These are phyloP conservation scores for Enteromius viviparus DNA, from an alignment of 2,797 vertebrate genomes.

Conservation along the genomic window DNA sequence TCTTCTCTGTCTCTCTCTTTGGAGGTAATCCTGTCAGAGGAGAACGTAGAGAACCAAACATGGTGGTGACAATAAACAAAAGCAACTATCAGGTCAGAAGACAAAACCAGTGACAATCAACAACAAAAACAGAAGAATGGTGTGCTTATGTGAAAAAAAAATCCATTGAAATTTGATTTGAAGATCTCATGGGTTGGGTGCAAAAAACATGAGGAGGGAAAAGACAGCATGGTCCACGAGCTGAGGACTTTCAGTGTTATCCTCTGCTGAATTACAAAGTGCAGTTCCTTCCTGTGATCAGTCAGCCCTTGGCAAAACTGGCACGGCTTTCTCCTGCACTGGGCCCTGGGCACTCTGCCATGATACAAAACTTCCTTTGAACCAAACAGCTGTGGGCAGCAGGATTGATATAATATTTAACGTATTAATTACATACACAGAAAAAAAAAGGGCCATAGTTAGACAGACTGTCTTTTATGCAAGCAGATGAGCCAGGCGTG, in stretches of 20 bases:
- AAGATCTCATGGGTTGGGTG: slow-evolving; percentile 65
- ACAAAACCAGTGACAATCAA: slow-evolving; percentile 63
- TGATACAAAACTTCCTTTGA: slow-evolving; percentile 79
- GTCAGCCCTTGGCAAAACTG: slow-evolving; percentile 78
- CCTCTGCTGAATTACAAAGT: slow-evolving; percentile 78
- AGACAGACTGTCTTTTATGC: slow-evolving; percentile 66
- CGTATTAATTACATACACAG: slow-evolving; percentile 78
- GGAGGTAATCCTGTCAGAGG: slow-evolving; percentile 22
- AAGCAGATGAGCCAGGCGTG: slow-evolving; percentile 62
- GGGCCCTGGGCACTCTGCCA: slow-evolving; percentile 68
- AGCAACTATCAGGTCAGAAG: slow-evolving; percentile 60
- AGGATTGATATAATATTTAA: slow-evolving; percentile 78
- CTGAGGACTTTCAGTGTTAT: slow-evolving; percentile 71
- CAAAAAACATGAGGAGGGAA: slow-evolving; percentile 32
- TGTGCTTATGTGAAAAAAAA: slow-evolving; percentile 60
- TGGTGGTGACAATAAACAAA: slow-evolving; percentile 57
- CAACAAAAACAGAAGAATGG: slow-evolving; percentile 56
- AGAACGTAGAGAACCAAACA: slow-evolving; percentile 45
- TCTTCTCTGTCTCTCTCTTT: slow-evolving; percentile 7
- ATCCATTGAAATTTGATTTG: slow-evolving; percentile 74
- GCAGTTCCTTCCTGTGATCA: slow-evolving; percentile 79
- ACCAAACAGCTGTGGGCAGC: slow-evolving; percentile 74
- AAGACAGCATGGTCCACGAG: slow-evolving; percentile 65
- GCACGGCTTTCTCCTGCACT: slow-evolving; percentile 63
- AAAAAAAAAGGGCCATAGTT: slow-evolving; percentile 64